A percentile compares a stretch with the other conserved stretches of the same genome.
phyloP scores from a whole-genome alignment of 2,113 vertebrate genomes.

The Myiopsitta monachus region DNA sequence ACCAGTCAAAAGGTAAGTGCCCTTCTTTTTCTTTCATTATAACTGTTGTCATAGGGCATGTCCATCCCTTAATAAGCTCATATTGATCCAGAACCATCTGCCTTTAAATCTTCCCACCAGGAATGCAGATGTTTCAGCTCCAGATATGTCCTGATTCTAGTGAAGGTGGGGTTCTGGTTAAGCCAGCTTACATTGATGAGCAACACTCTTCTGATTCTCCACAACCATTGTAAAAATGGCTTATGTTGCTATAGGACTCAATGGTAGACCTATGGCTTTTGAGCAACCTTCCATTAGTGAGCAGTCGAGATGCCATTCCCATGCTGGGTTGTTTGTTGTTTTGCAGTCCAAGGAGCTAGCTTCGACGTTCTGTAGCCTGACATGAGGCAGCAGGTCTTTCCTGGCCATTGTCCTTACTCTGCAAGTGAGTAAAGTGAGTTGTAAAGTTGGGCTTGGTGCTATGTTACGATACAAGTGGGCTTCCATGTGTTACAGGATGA shows the following conservation, averaged over 20 bases:
- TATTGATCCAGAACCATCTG: neutral
- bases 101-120: neutral
- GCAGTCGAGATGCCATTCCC: neutral
- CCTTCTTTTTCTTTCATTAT: neutral
- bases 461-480: neutral
- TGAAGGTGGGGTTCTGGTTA: neutral
- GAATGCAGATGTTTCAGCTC: neutral
- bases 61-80: neutral
- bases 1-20: neutral
- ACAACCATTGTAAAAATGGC: neutral
- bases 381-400: fast-evolving
- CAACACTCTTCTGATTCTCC: neutral
- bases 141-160: neutral
- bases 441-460: neutral
- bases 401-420: neutral
- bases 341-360: neutral
- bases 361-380: neutral
- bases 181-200: neutral
- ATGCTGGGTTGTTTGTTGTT: fast-evolving
- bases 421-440: neutral
- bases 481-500: neutral
- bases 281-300: neutral
- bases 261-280: neutral
- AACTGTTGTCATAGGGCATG: neutral
- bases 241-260: neutral